phyloP scores from a whole-genome alignment of 2,888 invertebrate genomes.

The Coleophora flavipennella region DNA sequence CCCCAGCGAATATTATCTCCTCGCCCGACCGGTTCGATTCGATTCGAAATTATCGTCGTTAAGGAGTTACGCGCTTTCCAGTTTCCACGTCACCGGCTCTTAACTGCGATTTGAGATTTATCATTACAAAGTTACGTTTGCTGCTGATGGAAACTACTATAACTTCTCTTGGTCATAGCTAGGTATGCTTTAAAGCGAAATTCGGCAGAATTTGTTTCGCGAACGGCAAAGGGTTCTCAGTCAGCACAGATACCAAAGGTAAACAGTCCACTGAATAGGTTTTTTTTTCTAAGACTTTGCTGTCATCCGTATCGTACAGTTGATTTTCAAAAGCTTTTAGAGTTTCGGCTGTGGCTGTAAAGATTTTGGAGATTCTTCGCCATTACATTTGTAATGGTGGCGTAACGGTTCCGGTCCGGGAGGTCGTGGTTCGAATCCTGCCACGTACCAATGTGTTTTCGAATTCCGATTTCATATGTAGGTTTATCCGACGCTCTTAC shows the following conservation, averaged over 20 bases:
- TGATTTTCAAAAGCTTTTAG: constrained; percentile 37
- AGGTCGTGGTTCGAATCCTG: too few relatives aligned
- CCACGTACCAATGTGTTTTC: too few relatives aligned
- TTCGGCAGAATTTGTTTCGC: constrained; percentile 2
- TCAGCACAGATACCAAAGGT: constrained; percentile 33
- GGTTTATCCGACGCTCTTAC: too few relatives aligned
- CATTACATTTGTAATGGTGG: too few relatives aligned
- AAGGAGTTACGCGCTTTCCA: constrained; percentile 51
- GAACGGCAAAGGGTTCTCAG: constrained; percentile 14
- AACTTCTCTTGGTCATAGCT: too few relatives aligned
- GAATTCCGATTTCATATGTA: too few relatives aligned
- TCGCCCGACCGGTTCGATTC: constrained; percentile 44
- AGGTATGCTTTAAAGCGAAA: too few relatives aligned
- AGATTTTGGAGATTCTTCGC: too few relatives aligned
- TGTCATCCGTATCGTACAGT: constrained; percentile 16
- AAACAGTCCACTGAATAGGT: constrained; percentile 37
- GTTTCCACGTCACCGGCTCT: constrained; percentile 45
- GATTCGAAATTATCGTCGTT: constrained; percentile 55
- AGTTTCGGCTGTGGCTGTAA: constrained; percentile 31
- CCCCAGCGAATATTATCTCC: constrained; percentile 38
- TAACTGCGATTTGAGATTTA: constrained; percentile 51
- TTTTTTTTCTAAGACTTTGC: constrained; percentile 30
- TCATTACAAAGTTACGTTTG: constrained; percentile 26
- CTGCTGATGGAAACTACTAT: neutral
- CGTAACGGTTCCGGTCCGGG: too few relatives aligned